These are phyloP conservation scores for Caenorhabditis afra DNA, from an alignment of 2,888 invertebrate genomes.

Conservation along the genomic window DNA sequence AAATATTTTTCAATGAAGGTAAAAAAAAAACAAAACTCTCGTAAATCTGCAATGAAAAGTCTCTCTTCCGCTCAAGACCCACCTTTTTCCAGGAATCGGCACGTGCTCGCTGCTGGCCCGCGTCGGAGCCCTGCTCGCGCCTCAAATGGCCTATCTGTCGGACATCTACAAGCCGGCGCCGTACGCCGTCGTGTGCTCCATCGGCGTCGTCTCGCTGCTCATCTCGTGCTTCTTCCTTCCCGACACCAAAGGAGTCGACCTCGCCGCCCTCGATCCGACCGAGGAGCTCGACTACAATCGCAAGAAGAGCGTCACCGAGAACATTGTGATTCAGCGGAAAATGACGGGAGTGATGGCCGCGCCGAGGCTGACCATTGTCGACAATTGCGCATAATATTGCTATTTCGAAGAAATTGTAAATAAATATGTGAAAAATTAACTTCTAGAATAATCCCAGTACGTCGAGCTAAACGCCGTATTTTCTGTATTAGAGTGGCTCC, in stretches of 20 bases:
- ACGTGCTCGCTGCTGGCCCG: conserved; percentile 76
- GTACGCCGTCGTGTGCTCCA: conserved; percentile 63
- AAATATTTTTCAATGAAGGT: conserved; percentile 2
- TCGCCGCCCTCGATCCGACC: conserved; percentile 44
- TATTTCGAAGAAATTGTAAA: too few species aligned
- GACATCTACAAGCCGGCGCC: conserved; percentile 60
- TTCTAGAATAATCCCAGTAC: too few species aligned
- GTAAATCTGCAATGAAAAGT: too few species aligned
- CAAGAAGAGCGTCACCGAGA: conserved; percentile 40
- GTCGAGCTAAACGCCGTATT: too few species aligned
- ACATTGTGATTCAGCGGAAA: conserved; percentile 36
- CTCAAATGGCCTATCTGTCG: conserved; percentile 71
- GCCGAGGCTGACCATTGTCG: neutral
- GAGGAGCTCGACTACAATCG: conserved; percentile 40
- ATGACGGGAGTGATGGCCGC: conserved; percentile 17
- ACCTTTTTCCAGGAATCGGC: conserved; percentile 59
- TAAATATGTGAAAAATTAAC: too few species aligned
- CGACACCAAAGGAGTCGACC: conserved; percentile 67
- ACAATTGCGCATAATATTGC: conserved; percentile 30
- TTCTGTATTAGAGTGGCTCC: too few species aligned
- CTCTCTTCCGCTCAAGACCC: neutral
- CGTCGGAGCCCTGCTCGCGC: conserved; percentile 75
- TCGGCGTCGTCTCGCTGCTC: conserved; percentile 61
- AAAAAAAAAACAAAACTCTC: too few species aligned
- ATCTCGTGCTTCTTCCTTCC: conserved; percentile 65